Conservation (phyloP, 2,113 vertebrate species). For the Thamnaconus septentrionalis region DNA sequence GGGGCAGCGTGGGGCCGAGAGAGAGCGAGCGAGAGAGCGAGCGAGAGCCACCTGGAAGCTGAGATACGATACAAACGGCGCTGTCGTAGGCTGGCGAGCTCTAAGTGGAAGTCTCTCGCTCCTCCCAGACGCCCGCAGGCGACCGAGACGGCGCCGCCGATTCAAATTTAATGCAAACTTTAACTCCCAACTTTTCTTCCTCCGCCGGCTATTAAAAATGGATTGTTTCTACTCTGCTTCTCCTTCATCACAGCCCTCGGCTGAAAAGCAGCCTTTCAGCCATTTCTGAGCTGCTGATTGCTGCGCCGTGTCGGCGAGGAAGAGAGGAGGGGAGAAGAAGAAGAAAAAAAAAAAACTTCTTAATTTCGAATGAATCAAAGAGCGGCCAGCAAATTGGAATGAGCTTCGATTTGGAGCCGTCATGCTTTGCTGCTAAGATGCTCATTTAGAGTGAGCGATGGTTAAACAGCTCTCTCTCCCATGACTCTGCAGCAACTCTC, state of each 20-base stretch:
- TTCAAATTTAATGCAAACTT: constrained; percentile 48
- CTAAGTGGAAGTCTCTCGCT: not conserved
- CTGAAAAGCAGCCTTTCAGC: constrained; percentile 41
- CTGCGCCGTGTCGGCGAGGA: constrained; percentile 39
- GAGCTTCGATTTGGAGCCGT: constrained; percentile 61
- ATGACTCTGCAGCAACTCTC: constrained; percentile 2
- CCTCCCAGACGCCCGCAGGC: not conserved
- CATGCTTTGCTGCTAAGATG: constrained; percentile 68
- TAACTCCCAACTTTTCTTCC: constrained; percentile 49
- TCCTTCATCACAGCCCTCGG: constrained; percentile 41
- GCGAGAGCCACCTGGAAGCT: constrained; percentile 4
- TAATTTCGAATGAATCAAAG: constrained; percentile 67
- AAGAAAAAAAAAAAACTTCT: constrained; percentile 43
- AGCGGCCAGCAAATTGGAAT: constrained; percentile 58
- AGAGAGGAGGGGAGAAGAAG: no score
- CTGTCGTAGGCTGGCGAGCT: no score
- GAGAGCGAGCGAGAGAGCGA: not conserved
- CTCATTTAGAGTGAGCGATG: constrained; percentile 62
- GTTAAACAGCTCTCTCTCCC: constrained; percentile 51
- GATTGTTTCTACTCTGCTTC: constrained; percentile 39
- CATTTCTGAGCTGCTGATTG: constrained; percentile 57
- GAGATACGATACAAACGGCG: not conserved
- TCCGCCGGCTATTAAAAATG: constrained; percentile 47
- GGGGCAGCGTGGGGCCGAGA: no score
- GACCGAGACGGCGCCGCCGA: constrained; percentile 3